Evolutionary conservation across 2,888 invertebrate genomes (phyloP).

Genomic region (Callyntrura guangdongensis): DNA sequence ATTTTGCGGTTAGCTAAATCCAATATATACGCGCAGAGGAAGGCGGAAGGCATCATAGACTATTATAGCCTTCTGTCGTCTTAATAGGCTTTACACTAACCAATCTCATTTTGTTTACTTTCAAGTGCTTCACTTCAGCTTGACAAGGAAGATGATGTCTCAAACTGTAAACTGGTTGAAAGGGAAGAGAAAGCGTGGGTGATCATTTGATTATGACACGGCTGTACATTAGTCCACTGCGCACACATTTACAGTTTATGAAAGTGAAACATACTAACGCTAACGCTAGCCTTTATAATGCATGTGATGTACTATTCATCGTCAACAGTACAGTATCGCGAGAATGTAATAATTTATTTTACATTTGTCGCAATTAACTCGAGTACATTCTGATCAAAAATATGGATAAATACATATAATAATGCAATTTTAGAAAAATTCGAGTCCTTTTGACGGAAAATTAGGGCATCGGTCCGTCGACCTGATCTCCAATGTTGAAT

Average conservation of each 20-base stretch:
- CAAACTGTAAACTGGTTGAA: slow-evolving; percentile 54
- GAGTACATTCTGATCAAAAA: not conserved
- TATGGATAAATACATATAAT: no score
- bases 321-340: not conserved
- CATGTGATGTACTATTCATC: not conserved
- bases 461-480: no score
- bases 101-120: slow-evolving; percentile 48
- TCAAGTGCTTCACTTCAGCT: slow-evolving; percentile 13
- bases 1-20: slow-evolving; percentile 60
- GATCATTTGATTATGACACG: slow-evolving; percentile 50
- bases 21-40: slow-evolving; percentile 29
- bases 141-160: slow-evolving; percentile 47
- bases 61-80: not conserved
- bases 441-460: no score
- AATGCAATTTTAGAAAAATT: no score
- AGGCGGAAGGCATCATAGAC: slow-evolving; percentile 52
- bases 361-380: slow-evolving; percentile 30
- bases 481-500: not conserved
- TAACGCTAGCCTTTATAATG: not conserved
- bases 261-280: not conserved
- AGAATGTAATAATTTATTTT: slow-evolving; percentile 4
- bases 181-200: slow-evolving; percentile 71
- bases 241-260: not conserved
- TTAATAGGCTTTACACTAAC: not conserved
- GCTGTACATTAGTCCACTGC: not conserved